Percentiles rank a stretch among this genome's conserved stretches.
Evolutionary conservation across 2,113 vertebrate genomes (phyloP).

Genomic region (Saccopteryx bilineata): DNA sequence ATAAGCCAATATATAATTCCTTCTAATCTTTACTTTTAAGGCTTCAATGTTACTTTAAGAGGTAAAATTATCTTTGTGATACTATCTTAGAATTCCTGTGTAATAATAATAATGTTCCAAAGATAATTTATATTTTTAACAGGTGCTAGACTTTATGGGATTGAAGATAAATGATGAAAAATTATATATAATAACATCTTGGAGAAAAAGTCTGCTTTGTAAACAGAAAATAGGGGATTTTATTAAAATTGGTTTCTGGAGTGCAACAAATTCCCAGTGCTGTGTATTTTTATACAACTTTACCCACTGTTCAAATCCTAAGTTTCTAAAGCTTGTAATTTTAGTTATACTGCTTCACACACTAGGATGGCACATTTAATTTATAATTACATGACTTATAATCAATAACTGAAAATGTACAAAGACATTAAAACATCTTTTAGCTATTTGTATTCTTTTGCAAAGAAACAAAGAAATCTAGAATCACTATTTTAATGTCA

Average conservation of each 20-base stretch:
- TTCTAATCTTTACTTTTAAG: slow-evolving; percentile 51
- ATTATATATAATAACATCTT: not conserved
- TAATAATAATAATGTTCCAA: not conserved
- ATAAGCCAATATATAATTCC: slow-evolving; percentile 45
- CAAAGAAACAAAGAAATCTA: not conserved
- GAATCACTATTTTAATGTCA: not conserved
- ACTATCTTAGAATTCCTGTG: not conserved
- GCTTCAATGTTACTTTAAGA: slow-evolving; percentile 11
- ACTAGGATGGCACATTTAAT: not conserved
- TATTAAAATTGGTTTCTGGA: slow-evolving; percentile 10
- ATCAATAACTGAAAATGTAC: slow-evolving; percentile 1
- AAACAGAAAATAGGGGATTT: slow-evolving; percentile 37
- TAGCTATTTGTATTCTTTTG: not conserved
- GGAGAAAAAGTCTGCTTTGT: not conserved
- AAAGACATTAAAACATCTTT: not conserved
- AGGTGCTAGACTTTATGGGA: not conserved
- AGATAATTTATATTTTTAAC: slow-evolving; percentile 21
- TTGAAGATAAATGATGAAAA: slow-evolving; percentile 26
- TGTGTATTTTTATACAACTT: not conserved
- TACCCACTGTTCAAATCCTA: not conserved
- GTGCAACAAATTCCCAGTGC: not conserved
- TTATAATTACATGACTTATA: slow-evolving; percentile 13
- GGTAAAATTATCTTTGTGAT: slow-evolving; percentile 36
- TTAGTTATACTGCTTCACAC: slow-evolving; percentile 8
- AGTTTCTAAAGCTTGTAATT: not conserved